Conservation (phyloP, 2,888 invertebrate genomes). For the Pimpla rufipes region DNA sequence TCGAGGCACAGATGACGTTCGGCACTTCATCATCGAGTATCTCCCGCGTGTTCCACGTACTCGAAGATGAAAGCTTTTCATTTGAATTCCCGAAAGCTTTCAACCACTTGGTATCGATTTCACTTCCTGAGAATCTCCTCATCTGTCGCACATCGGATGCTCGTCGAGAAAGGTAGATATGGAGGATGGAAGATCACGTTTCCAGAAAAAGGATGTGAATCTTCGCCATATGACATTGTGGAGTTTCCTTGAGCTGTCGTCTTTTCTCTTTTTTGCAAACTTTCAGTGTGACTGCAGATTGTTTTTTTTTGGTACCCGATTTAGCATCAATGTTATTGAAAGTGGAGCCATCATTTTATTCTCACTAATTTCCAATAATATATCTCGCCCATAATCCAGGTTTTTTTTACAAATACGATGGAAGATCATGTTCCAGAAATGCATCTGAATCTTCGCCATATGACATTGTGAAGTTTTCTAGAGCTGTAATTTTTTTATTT, state of each 20-base stretch:
- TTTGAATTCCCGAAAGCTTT: conserved; percentile 3
- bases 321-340: background rate
- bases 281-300: background rate
- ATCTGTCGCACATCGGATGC: background rate
- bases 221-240: too few relatives aligned
- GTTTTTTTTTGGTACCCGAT: background rate
- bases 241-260: too few relatives aligned
- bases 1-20: conserved; percentile 34
- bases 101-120: background rate
- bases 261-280: background rate
- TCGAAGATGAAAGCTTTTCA: conserved; percentile 36
- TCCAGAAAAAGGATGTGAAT: too few relatives aligned
- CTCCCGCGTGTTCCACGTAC: background rate
- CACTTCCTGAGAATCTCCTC: background rate
- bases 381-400: background rate
- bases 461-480: too few relatives aligned
- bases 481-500: background rate
- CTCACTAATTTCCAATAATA: background rate
- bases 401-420: background rate
- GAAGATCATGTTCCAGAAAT: too few relatives aligned
- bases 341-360: background rate
- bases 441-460: too few relatives aligned
- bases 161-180: background rate
- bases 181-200: background rate
- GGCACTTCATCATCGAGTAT: conserved; percentile 29